Evolutionary conservation across 2,113 vertebrate genomes (phyloP).

Genomic region (Hucho hucho): DNA sequence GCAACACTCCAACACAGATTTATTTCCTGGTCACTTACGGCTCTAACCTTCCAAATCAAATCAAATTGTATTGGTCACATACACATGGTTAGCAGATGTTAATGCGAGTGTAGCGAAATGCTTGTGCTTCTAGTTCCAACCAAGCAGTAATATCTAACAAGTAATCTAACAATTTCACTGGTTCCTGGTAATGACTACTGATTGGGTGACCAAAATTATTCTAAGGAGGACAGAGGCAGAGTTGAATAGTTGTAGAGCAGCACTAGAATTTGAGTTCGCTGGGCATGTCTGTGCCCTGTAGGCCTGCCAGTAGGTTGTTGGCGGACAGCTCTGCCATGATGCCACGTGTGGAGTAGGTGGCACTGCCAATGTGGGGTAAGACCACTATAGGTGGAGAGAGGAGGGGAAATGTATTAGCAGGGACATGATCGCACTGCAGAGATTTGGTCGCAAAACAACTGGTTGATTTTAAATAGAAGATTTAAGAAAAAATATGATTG

Average conservation of each 20-base stretch:
- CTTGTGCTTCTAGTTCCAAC: too few relatives aligned
- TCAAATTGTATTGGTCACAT: too few relatives aligned
- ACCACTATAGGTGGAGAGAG: slow-evolving; percentile 58
- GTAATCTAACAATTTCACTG: too few relatives aligned
- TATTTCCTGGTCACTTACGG: background rate
- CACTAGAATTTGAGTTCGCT: slow-evolving; percentile 66
- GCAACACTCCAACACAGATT: background rate
- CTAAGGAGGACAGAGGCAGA: background rate
- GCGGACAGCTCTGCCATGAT: slow-evolving; percentile 74
- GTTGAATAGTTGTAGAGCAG: background rate
- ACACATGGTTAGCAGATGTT: too few relatives aligned
- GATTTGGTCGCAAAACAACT: too few relatives aligned
- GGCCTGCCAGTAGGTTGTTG: slow-evolving; percentile 73
- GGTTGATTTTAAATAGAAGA: background rate
- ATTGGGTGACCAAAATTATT: background rate
- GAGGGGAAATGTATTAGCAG: background rate
- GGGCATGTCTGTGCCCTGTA: slow-evolving; percentile 69
- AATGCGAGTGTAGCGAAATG: too few relatives aligned
- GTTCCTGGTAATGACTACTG: background rate
- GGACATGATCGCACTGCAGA: background rate
- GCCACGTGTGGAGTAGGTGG: slow-evolving; percentile 73
- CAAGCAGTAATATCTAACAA: too few relatives aligned
- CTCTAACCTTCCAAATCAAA: background rate
- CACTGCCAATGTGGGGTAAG: slow-evolving; percentile 75
- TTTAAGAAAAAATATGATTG: background rate